Evolutionary conservation across 2,113 vertebrate genomes (phyloP), one percentile per base, ranked within the genome.

Genomic region (Toxotes chatareus): DNA sequence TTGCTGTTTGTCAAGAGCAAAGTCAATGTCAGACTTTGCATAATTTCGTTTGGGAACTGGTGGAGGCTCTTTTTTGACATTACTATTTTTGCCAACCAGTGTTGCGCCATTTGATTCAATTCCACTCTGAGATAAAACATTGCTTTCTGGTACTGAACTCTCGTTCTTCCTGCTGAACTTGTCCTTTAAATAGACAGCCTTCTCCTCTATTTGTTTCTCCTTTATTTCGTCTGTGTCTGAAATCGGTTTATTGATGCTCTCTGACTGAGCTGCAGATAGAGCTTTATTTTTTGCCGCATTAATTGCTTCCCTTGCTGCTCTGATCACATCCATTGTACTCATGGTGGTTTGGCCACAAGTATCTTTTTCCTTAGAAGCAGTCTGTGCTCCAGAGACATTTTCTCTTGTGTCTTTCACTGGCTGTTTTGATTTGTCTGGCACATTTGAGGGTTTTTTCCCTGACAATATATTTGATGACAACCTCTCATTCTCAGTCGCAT

Each of bases 261-360:
- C 85, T 70, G 82, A 63, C 16, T 83, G 76, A 82, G 61, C 56
- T 65, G 65, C 69, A 42, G 66, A 86, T 31, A 80, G 34, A 53
- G 79, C 85, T 86, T 92, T 92, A 66, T 32, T 82, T 88, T 91
- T 93, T 9, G 86, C 83, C 63, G 86, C 88, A 79, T 62, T 86
- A 57, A 94, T 94, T 9, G 92, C 93, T 34, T 94, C 90, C 59
- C 67, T 92, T 49, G 93, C 92, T 61, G 91, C 91, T 82, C 69
- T 93, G 77, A 93, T 88, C 23, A 93, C 85, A 74, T 93, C 80
- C 60, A 56, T 84, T 47, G 89, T 88, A n/a, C 56, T 92, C 13
- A 76, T n/a, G 3, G 72, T 51, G 3, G 72, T 51, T 65, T 91
- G 90, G 55, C 77, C 71, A 42, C 38, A 46, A 7, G 2, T 12